Evolutionary conservation across 2,888 invertebrate genomes (phyloP).

Genomic region (Aporophyla lueneburgensis): DNA sequence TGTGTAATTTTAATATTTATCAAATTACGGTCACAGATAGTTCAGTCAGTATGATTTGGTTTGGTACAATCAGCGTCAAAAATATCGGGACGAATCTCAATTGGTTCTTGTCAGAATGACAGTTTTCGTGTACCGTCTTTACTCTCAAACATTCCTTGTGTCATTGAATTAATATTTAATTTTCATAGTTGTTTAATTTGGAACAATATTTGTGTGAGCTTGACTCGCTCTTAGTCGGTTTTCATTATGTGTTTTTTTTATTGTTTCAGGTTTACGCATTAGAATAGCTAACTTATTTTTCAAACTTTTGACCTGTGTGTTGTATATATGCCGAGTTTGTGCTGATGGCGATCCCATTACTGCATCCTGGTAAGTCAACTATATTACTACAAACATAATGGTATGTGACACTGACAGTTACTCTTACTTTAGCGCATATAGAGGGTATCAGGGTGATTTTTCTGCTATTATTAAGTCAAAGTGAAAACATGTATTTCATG

Average conservation of each 20-base stretch:
- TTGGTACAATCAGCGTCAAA: too few species aligned
- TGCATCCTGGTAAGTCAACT: slow-evolving; percentile 95
- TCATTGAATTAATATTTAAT: too few species aligned
- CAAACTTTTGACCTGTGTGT: slow-evolving; percentile 98
- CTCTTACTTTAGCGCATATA: not conserved
- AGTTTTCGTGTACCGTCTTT: too few species aligned
- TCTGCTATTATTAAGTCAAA: not conserved
- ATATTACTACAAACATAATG: not conserved
- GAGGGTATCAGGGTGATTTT: not conserved
- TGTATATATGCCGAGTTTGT: slow-evolving; percentile 98
- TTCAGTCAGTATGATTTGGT: too few species aligned
- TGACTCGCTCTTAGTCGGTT: not conserved
- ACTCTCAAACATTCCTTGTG: too few species aligned
- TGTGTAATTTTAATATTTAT: not conserved
- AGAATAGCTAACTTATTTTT: slow-evolving; percentile 99
- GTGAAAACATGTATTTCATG: not conserved
- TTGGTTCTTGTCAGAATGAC: too few species aligned
- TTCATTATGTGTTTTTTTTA: slow-evolving; percentile 14
- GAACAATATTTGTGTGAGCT: not conserved
- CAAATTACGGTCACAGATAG: not conserved
- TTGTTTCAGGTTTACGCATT: slow-evolving; percentile 97
- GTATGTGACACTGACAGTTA: not conserved
- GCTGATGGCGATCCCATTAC: slow-evolving; percentile 97
- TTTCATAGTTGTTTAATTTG: too few species aligned
- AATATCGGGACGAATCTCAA: too few species aligned